Evolutionary conservation across 2,888 invertebrate species (phyloP), one percentile per base, ranked within the genome.

Genomic region (Papilio elwesi): DNA sequence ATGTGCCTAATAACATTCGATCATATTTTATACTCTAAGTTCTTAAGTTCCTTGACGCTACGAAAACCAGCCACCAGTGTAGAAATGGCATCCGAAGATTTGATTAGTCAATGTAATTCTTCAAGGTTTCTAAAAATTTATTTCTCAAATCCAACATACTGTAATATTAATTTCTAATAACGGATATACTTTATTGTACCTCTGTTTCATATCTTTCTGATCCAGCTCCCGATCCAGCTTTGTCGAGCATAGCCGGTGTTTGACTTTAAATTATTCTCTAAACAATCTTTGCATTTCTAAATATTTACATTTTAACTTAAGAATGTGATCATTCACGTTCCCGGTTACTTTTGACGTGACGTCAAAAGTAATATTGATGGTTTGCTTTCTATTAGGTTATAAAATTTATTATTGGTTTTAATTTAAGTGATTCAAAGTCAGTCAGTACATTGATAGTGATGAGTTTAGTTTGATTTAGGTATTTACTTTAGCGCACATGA

Each of bases 401-500:
- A 55, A 11, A 26, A 55, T 26, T n/a, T 26, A 55, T 11, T 26
- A 6, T 36, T 0, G 12, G 7, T 55, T 6, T 36, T 55, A 11
- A n/a, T 16, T 53, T 16, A 53, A 53, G 53, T 53, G 4, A 15
- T 53, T 53, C 53, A 15, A 53, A 7, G 53, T 16, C 26, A 26
- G 43, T 43, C 26, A 26, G 43, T 43, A 43, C 43, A 43, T 43
- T 57, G 12, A 57, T 57, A 26, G 9, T 55, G 51, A 8, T 38
- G 16, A 66, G 7, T 52, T 8, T 52, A 36, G 10, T 65, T 65
- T 26, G 26, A 26, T 26, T 26, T 49, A 52, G 13, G 36, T 13
- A 48, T 47, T 47, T 65, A 65, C 38, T n/a, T 51, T 66, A 9
- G n/a, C 65, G 51, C 65, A 66, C 65, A 66, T 52, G 36, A 38